Conservation (phyloP, 2,888 invertebrate species). For the Microctonus brassicae region DNA sequence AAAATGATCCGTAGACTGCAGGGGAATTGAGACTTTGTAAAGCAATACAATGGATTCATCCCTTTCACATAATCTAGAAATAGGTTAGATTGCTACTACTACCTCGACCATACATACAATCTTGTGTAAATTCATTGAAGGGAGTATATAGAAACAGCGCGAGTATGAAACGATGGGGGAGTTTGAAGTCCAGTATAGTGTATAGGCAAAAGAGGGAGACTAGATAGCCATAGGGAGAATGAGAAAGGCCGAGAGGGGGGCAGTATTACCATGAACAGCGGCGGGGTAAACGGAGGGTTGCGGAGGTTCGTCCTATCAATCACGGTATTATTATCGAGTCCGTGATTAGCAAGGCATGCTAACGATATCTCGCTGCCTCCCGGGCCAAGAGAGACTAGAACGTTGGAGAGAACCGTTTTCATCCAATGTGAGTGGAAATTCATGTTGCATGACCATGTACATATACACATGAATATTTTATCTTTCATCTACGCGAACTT, state of each 20-base stretch:
- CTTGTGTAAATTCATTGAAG: too few relatives aligned
- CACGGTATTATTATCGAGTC: conserved; percentile 69
- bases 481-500: conserved; percentile 32
- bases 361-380: conserved; percentile 64
- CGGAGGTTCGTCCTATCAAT: conserved; percentile 68
- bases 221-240: conserved; percentile 30
- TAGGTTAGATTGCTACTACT: too few relatives aligned
- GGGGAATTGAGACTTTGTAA: too few relatives aligned
- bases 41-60: too few relatives aligned
- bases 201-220: conserved; percentile 33
- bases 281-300: conserved; percentile 40
- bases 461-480: not conserved
- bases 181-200: not conserved
- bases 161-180: conserved; percentile 17
- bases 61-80: too few relatives aligned
- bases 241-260: conserved; percentile 27
- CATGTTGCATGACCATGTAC: conserved; percentile 23
- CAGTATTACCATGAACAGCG: conserved; percentile 23
- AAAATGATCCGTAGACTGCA: too few relatives aligned
- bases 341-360: conserved; percentile 70
- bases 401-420: conserved; percentile 30
- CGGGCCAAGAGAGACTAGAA: conserved; percentile 58
- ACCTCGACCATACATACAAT: too few relatives aligned
- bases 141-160: not conserved
- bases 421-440: conserved; percentile 37